Evolutionary conservation across 1,140 invertebrate species (phyloP), one percentile per base, ranked within the genome.

Genomic region (Drosophila ficusphila): DNA sequence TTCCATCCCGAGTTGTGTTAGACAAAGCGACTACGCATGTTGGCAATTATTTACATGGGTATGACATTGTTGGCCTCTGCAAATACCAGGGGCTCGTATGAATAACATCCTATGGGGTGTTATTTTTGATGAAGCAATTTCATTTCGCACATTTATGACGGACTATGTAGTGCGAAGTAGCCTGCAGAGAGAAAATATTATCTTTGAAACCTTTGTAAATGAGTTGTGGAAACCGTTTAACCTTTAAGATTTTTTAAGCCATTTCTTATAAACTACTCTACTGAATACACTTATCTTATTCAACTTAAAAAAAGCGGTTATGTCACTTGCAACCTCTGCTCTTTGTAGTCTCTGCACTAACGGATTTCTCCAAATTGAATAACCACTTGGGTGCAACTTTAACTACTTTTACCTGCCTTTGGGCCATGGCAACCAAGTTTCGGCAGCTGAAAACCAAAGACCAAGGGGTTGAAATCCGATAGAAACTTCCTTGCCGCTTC

Each of bases 1-100:
- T 51, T n/a, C 12, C 39, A 31, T 48, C 39, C 44, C 5, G 14
- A 60, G 53, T 56, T 46, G 34, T 76, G 65, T 72, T 33, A 56
- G 34, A 72, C 52, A 56, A 49, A 60, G 52, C 52, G 48, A 71
- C 31, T 79, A 60, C 64, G 51, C 53, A 67, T 65, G 53, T 76
- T 54, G 47, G 38, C 33, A 53, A 44, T 53, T 53, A 39, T 36
- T 18, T 46, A 65, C 67, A 72, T 39, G 23, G 12, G 8, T 68
- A 33, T 23, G 29, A 58, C 54, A 18, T 41, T 12, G 52, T 46
- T 34, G 19, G 31, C 14, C 69, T 38, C 21, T 33, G 47, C 16
- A 23, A 69, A 56, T 25, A 54, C 19, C 44, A 23, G 23, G 25
- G 52, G 47, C 8, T 46, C 31, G 29, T 16, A 42, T 18, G 21